These are phyloP conservation scores for Strigops habroptila DNA, from an alignment of 2,113 vertebrate species.

Conservation along the genomic window DNA sequence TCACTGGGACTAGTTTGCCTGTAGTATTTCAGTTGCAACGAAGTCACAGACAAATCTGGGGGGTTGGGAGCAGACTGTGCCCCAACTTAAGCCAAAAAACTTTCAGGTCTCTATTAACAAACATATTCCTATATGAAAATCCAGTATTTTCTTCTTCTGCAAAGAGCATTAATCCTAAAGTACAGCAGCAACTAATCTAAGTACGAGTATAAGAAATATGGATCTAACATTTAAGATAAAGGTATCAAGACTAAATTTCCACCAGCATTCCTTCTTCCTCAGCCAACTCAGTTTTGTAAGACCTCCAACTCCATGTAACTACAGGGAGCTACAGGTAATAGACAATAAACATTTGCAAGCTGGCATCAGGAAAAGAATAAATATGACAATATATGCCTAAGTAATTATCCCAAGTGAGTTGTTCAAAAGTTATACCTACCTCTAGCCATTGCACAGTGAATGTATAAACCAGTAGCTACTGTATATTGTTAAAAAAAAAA, in stretches of 20 bases:
- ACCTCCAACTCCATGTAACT: neutral
- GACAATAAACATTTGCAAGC: neutral
- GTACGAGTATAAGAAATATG: neutral
- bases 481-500: neutral
- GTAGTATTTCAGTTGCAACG: neutral
- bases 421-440: neutral
- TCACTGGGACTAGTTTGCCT: neutral
- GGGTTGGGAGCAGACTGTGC: neutral
- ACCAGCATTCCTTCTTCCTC: neutral
- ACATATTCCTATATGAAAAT: accelerated
- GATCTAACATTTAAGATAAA: neutral
- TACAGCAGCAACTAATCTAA: neutral
- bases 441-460: neutral
- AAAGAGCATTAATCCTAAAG: neutral
- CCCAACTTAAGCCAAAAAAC: neutral
- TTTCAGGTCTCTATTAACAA: neutral
- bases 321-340: neutral
- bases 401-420: neutral
- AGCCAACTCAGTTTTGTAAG: neutral
- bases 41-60: neutral
- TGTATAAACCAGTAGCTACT: neutral
- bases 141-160: neutral
- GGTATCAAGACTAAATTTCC: neutral
- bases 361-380: neutral
- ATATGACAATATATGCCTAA: neutral